phyloP scores from a whole-genome alignment of 2,113 vertebrate genomes.

The Baryphthengus martii region DNA sequence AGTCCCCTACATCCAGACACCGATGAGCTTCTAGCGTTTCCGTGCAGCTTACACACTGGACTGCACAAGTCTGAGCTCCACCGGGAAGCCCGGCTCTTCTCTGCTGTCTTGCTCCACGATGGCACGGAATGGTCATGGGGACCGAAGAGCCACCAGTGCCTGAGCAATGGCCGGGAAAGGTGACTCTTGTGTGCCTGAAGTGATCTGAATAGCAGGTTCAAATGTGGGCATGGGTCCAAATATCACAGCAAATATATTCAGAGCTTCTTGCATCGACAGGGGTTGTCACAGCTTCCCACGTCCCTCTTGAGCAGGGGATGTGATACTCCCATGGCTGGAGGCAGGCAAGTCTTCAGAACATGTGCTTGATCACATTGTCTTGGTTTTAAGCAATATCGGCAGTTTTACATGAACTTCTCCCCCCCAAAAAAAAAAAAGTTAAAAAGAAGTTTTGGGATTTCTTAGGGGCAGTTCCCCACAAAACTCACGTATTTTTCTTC shows the following conservation, averaged over 20 bases:
- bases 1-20: not conserved
- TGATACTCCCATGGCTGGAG: too few species aligned
- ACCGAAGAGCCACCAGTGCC: not conserved
- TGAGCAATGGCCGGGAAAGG: not conserved
- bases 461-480: too few species aligned
- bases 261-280: not conserved
- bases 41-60: not conserved
- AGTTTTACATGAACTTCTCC: not conserved
- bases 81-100: not conserved
- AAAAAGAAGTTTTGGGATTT: not conserved
- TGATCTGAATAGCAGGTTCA: not conserved
- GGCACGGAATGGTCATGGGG: not conserved
- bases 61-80: not conserved
- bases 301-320: rapidly evolving
- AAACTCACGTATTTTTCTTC: not conserved
- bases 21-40: not conserved
- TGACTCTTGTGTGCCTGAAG: not conserved
- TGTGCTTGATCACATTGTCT: not conserved
- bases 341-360: not conserved
- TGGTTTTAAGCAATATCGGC: not conserved
- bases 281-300: not conserved
- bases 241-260: not conserved
- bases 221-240: not conserved
- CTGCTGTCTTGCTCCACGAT: not conserved
- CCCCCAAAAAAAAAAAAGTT: not conserved